Percentiles rank a stretch among this genome's conserved stretches.
Conservation (phyloP, 2,113 vertebrate species). For the Struthio camelus region DNA sequence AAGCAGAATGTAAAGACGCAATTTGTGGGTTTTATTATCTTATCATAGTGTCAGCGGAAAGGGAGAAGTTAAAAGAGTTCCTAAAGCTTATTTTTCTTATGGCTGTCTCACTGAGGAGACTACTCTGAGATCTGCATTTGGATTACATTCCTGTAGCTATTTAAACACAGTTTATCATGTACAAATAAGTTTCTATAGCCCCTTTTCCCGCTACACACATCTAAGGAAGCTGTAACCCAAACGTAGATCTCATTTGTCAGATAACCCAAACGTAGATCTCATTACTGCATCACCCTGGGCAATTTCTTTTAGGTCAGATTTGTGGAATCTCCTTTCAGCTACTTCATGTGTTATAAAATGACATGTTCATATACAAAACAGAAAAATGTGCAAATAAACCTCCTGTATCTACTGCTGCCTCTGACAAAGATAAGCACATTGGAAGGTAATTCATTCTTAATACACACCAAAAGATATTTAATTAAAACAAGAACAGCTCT, state of each 20-base stretch:
- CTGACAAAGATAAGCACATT: background rate
- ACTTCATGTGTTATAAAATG: background rate
- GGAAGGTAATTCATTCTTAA: background rate
- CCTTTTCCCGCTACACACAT: background rate
- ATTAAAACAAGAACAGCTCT: background rate
- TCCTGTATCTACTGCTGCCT: background rate
- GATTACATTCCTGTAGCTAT: constrained; percentile 21
- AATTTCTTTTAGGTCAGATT: background rate
- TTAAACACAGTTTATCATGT: constrained; percentile 45
- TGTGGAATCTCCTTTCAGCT: background rate
- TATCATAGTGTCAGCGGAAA: background rate
- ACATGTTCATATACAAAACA: background rate
- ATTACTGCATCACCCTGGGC: background rate
- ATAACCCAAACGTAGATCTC: constrained; percentile 22
- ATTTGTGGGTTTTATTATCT: background rate
- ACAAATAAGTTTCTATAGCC: background rate
- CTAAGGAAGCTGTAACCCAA: constrained; percentile 26
- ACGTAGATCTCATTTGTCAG: constrained; percentile 24
- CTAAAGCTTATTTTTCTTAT: constrained; percentile 4
- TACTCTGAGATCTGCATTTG: background rate
- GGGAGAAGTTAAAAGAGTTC: background rate
- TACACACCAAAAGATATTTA: background rate
- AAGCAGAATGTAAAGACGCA: background rate
- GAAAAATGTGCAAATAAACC: background rate
- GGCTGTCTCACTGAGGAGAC: background rate